These are phyloP conservation scores for Therioaphis trifolii DNA, from an alignment of 2,888 invertebrate species.

Conservation along the genomic window DNA sequence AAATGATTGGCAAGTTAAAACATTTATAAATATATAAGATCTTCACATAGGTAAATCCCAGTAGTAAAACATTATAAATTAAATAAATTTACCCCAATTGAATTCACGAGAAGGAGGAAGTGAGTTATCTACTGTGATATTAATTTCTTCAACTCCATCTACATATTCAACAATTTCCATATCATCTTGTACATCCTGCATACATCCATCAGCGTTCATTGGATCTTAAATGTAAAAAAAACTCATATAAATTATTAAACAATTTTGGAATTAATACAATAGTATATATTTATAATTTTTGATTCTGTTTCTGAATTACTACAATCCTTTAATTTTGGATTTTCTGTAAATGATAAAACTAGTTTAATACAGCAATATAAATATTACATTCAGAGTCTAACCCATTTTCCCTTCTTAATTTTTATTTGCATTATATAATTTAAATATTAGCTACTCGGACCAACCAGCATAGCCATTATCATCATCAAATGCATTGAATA, in stretches of 20 bases:
- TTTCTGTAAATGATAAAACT: no score
- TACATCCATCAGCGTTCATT: constrained; percentile 8
- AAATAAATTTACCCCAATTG: not conserved
- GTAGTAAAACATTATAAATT: not conserved
- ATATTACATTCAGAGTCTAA: no score
- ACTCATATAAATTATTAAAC: constrained; percentile 1
- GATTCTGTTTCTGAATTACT: no score
- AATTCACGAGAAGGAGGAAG: not conserved
- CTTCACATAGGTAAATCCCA: constrained; percentile 1
- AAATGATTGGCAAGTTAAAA: not conserved
- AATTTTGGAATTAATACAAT: constrained; percentile 5
- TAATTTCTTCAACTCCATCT: constrained; percentile 12
- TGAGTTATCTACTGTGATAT: constrained; percentile 10
- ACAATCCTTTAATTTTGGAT: no score
- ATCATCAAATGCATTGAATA: not conserved
- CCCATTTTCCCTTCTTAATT: no score
- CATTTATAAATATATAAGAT: constrained; percentile 14
- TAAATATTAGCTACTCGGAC: not conserved
- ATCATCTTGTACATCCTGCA: constrained; percentile 2
- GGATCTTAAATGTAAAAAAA: constrained; percentile 13
- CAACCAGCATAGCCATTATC: constrained; percentile 6
- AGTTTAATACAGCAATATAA: no score
- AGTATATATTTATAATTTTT: constrained; percentile 10
- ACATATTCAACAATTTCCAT: constrained; percentile 1
- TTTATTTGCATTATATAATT: constrained; percentile 5